A percentile compares a stretch with the other conserved stretches of the same genome.
These are phyloP conservation scores for Nettapus auritus DNA, from an alignment of 2,113 vertebrate species.

Conservation along the genomic window DNA sequence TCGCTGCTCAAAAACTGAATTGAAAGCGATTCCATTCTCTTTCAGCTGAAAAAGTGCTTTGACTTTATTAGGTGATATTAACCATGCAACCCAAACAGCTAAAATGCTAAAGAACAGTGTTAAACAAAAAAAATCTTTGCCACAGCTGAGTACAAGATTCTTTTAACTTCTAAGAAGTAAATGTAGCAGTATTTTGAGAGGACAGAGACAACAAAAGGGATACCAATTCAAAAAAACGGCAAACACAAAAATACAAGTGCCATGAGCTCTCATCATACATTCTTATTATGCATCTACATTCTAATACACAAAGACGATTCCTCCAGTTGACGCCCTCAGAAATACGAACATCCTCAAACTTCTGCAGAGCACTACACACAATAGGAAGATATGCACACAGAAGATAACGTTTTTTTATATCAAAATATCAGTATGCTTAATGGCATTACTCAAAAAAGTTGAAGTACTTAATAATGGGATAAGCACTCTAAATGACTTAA, in stretches of 20 bases:
- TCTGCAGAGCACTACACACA: neutral
- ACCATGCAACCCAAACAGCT: neutral
- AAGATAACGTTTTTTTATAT: neutral
- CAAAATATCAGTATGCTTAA: neutral
- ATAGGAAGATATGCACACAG: neutral
- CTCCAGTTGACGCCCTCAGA: neutral
- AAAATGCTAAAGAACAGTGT: neutral
- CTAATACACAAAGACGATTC: neutral
- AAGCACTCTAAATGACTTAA: neutral
- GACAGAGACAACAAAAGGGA: neutral
- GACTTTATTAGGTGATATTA: neutral
- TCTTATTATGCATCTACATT: neutral
- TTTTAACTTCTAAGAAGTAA: neutral
- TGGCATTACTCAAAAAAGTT: neutral
- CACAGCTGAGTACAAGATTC: neutral
- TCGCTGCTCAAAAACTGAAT: neutral
- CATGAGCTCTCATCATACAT: neutral
- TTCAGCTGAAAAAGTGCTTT: neutral
- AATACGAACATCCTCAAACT: neutral
- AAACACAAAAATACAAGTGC: neutral
- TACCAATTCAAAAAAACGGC: neutral
- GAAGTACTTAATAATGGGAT: conserved; percentile 21
- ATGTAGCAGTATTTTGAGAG: neutral
- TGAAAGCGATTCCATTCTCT: neutral
- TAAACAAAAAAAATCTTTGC: neutral